Evolutionary conservation across 2,888 invertebrate species (phyloP), one percentile per base, ranked within the genome.

Genomic region (Latheticus oryzae): DNA sequence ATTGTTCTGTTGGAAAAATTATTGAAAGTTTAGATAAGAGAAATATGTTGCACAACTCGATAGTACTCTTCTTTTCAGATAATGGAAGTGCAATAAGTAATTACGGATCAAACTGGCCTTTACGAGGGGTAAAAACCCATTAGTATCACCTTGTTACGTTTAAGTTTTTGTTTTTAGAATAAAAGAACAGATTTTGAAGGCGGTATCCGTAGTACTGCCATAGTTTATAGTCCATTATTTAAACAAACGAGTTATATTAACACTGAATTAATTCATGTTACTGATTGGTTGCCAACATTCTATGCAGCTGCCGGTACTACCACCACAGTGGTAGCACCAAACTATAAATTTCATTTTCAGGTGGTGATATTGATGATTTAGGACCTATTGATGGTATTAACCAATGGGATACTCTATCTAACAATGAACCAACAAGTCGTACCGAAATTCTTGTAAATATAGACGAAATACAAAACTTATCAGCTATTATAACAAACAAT

Each of bases 161-260:
- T 15, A 2, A 1, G 8, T n/a, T 16, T 13, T 3, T 8, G 5
- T 11, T 61, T 65, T 52, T 26, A 75, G 87, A 82, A 86, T 74
- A 95, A 96, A 77, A 82, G 85, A 65, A 87, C 91, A 0, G 81
- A 92, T 0, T 93, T 89, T 85, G 95, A 97, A 78, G 96, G 96
- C 1, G 94, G 86, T 0, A 83, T 93, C 0, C 82, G 93, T 51
- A 90, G 89, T 0, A 85, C 86, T 0, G 90, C 89, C 0, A 86
- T 89, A 30, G 80, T 94, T 42, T 93, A 90, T 86, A 89, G 87
- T 68, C 87, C 91, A 0, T 61, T 81, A 17, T 71, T 86, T n/a
- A 73, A 79, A 37, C 78, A 82, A 11, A 67, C 62, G 3, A 72
- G 80, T n/a, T 82, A 84, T 65, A 82, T 90, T 0, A 85, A 83